Evolutionary conservation across 2,113 vertebrate genomes (phyloP), one percentile per base, ranked within the genome.

Genomic region (Clarias batrachus): DNA sequence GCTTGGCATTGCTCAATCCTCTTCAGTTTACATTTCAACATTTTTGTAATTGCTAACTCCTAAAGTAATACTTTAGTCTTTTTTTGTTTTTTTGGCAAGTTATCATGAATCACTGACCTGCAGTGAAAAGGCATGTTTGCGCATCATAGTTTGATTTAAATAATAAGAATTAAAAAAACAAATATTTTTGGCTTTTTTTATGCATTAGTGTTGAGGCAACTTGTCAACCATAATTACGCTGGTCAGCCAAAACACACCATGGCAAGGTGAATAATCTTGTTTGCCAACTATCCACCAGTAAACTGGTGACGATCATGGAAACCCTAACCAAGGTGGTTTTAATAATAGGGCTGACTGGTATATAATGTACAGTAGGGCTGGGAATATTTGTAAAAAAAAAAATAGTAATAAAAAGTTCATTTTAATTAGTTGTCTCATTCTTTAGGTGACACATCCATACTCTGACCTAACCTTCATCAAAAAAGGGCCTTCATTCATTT

Each of bases 71-170:
- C 21, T 73, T 17, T 66, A 37, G 48, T 8, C n/a, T 48, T 48
- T 48, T 48, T 48, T 76, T 76, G 62, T 25, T 86, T 89, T 52
- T 63, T 82, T 71, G 81, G 79, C 33, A 86, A 7, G 54, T 90
- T 81, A 17, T 78, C 48, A 54, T 82, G 48, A 59, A 63, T 83
- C 92, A 92, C 93, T 89, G 93, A 85, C 93, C 93, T 88, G 93
- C 94, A 94, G 93, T 85, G 84, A 91, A 85, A 56, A 84, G n/a
- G 23, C 21, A 86, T 37, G 19, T 54, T 70, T 86, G 70, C 68
- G 66, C 79, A 17, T 78, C 25, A 30, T 57, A 30, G 52, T n/a
- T 7, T 3, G 70, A 71, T 68, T 81, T 25, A 52, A 80, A 68
- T 30, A 70, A 13, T 60, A 60, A 74, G 1, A 33, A 33, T 33